phyloP scores from a whole-genome alignment of 2,888 invertebrate genomes.

The Aphodius granarius region DNA sequence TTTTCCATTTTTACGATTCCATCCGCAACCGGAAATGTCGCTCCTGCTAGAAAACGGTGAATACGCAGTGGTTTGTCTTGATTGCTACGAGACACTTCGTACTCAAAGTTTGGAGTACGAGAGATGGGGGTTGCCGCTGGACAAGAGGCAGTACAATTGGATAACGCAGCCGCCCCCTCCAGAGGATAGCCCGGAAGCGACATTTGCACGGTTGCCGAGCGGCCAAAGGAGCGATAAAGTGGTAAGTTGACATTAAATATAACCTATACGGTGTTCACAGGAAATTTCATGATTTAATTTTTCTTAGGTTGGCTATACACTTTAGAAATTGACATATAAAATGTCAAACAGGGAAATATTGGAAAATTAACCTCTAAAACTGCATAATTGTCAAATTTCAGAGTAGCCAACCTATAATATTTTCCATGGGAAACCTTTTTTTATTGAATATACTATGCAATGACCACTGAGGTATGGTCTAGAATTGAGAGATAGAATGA shows the following conservation, averaged over 20 bases:
- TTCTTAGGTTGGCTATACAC: too few species aligned
- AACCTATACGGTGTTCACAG: too few species aligned
- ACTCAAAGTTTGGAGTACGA: conserved; percentile 90
- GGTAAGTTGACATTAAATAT: conserved; percentile 50
- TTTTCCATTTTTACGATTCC: conserved; percentile 83
- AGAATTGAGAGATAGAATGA: too few species aligned
- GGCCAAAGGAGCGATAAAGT: conserved; percentile 84
- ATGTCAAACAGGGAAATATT: too few species aligned
- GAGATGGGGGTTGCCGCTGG: conserved; percentile 85
- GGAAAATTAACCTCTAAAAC: background rate
- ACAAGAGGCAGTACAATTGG: conserved; percentile 93
- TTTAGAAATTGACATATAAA: too few species aligned
- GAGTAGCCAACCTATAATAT: too few species aligned
- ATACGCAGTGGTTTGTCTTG: conserved; percentile 87
- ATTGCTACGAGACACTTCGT: conserved; percentile 89
- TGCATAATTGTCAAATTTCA: too few species aligned
- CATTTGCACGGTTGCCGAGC: conserved; percentile 80
- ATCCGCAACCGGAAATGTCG: conserved; percentile 77
- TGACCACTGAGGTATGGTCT: background rate
- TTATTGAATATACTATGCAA: background rate
- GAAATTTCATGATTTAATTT: too few species aligned
- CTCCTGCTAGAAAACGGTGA: conserved; percentile 86
- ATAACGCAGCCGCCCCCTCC: conserved; percentile 91
- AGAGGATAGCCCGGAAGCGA: conserved; percentile 84
- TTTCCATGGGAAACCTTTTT: too few species aligned